phyloP scores from a whole-genome alignment of 1,140 invertebrate species.

The Hyphantria cunea region DNA sequence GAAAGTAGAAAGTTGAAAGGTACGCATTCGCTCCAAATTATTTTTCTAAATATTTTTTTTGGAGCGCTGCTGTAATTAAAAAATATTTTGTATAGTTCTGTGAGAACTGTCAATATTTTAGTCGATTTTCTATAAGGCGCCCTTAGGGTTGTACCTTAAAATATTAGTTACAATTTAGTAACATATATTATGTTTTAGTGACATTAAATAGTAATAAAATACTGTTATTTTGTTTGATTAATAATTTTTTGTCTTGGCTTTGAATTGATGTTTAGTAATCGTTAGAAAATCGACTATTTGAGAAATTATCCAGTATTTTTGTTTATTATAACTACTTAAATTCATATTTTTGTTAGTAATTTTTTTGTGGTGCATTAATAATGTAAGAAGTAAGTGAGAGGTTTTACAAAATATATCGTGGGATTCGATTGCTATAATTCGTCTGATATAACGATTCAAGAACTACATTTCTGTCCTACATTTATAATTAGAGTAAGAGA shows the following conservation, averaged over 20 bases:
- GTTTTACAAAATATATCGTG: conserved; percentile 16
- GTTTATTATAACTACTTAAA: conserved; percentile 18
- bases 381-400: conserved; percentile 19
- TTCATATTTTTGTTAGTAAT: conserved; percentile 30
- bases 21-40: conserved; percentile 34
- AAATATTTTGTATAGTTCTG: conserved; percentile 16
- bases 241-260: too few species aligned
- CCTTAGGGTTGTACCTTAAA: conserved; percentile 1
- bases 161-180: neutral
- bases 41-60: conserved; percentile 16
- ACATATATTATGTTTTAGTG: too few species aligned
- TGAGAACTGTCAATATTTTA: conserved; percentile 21
- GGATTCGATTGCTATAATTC: too few species aligned
- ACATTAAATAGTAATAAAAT: too few species aligned
- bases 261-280: neutral
- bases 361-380: conserved; percentile 30
- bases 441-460: too few species aligned
- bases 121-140: conserved; percentile 18
- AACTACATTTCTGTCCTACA: too few species aligned
- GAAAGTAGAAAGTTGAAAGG: neutral
- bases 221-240: too few species aligned
- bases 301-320: conserved; percentile 27
- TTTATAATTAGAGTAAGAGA: too few species aligned
- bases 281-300: conserved; percentile 25
- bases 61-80: conserved; percentile 8